These are phyloP conservation scores for Drosophila sproati DNA, from an alignment of 1,140 invertebrate genomes.

Conservation along the genomic window DNA sequence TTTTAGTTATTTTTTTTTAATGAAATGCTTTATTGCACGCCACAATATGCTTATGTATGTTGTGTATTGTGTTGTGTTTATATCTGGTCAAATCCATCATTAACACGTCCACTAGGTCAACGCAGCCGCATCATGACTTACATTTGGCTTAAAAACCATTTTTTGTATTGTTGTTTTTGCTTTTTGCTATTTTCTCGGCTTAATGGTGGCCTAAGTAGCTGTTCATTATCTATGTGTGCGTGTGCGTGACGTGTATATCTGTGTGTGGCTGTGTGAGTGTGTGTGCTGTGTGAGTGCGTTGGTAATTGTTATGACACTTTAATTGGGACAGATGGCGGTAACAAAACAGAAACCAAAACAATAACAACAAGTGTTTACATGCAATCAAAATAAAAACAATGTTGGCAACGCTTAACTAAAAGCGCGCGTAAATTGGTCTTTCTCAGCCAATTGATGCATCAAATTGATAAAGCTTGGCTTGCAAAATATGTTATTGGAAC, in stretches of 20 bases:
- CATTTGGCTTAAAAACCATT: conserved; percentile 52
- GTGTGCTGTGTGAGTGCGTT: conserved; percentile 21
- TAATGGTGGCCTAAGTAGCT: conserved; percentile 48
- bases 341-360: conserved; percentile 24
- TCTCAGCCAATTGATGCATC: conserved; percentile 52
- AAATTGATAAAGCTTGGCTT: conserved; percentile 47
- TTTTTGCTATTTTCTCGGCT: conserved; percentile 31
- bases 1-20: conserved; percentile 57
- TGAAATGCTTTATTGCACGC: conserved; percentile 66
- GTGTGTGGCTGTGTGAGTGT: conserved; percentile 5
- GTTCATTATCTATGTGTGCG: conserved; percentile 53
- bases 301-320: conserved; percentile 75
- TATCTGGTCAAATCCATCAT: conserved; percentile 77
- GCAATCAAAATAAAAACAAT: conserved; percentile 27
- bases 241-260: conserved; percentile 31
- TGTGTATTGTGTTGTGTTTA: conserved; percentile 22
- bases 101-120: conserved; percentile 78
- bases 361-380: conserved; percentile 9
- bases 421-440: conserved; percentile 62
- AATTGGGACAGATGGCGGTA: conserved; percentile 63
- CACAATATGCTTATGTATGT: conserved; percentile 23
- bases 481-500: conserved; percentile 38
- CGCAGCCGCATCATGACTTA: conserved; percentile 51
- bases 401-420: conserved; percentile 41
- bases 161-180: conserved; percentile 36